These are phyloP conservation scores for Tylochromis polylepis DNA, from an alignment of 2,113 vertebrate genomes.

Conservation along the genomic window DNA sequence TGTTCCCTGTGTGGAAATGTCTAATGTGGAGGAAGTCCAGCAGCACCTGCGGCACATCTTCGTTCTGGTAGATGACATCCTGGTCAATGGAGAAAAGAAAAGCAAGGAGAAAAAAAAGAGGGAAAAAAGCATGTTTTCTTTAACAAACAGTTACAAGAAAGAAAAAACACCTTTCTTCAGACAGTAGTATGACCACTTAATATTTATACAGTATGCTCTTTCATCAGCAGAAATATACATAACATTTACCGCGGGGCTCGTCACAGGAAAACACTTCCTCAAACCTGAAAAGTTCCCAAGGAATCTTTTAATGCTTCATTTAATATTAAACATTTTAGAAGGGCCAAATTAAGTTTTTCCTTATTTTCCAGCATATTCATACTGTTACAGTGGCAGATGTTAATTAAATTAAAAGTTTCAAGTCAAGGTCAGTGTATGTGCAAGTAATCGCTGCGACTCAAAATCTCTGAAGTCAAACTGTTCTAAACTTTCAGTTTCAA, in stretches of 20 bases:
- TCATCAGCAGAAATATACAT: neutral
- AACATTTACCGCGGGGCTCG: neutral
- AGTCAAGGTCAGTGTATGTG: neutral
- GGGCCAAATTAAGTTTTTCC: too few species aligned
- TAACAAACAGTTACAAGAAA: neutral
- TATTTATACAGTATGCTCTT: neutral
- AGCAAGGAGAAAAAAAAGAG: neutral
- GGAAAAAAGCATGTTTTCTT: neutral
- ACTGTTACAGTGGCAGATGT: neutral
- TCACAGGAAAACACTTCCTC: neutral
- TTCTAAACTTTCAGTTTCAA: neutral
- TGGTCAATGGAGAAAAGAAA: too few species aligned
- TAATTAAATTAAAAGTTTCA: neutral
- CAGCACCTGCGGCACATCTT: constrained; percentile 83
- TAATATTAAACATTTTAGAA: too few species aligned
- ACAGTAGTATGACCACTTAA: neutral
- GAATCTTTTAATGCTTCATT: too few species aligned
- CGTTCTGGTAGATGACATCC: constrained; percentile 60
- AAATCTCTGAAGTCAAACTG: neutral
- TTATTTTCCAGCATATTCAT: too few species aligned
- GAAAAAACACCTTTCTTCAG: neutral
- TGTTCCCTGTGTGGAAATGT: constrained; percentile 74
- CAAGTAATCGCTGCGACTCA: too few species aligned
- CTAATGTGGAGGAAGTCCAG: constrained; percentile 88
- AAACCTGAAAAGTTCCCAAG: neutral